Evolutionary conservation across 2,888 invertebrate species (phyloP).

Genomic region (Syritta pipiens): DNA sequence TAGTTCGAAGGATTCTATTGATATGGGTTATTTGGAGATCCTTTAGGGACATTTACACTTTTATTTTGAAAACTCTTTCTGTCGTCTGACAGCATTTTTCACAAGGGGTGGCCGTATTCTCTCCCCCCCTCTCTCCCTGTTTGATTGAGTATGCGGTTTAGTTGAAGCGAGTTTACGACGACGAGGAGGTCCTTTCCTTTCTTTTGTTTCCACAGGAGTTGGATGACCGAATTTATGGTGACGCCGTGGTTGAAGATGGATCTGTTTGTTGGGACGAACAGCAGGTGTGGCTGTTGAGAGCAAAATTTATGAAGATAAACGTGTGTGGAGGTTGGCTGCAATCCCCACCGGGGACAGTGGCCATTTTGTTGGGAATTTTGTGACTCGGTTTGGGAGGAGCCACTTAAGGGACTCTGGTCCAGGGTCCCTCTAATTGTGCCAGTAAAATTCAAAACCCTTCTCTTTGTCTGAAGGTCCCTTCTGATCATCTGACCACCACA

Average conservation of each 20-base stretch:
- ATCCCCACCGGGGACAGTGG: too few relatives aligned
- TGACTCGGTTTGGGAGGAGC: background rate
- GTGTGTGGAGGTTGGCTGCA: background rate
- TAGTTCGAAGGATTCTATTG: constrained; percentile 35
- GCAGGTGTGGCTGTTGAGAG: constrained; percentile 41
- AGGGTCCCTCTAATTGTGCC: too few relatives aligned
- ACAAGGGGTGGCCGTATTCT: too few relatives aligned
- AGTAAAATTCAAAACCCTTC: too few relatives aligned
- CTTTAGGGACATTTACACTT: constrained; percentile 4
- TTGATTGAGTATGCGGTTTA: too few relatives aligned
- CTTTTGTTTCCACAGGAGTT: background rate
- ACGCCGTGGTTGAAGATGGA: constrained; percentile 4
- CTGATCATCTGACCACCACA: too few relatives aligned
- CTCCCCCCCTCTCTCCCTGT: too few relatives aligned
- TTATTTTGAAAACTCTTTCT: constrained; percentile 31
- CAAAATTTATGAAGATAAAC: constrained; percentile 43
- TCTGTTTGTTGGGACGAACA: background rate
- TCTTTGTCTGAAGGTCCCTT: too few relatives aligned
- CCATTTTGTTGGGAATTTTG: background rate
- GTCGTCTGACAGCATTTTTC: constrained; percentile 12
- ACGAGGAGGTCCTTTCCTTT: too few relatives aligned
- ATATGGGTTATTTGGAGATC: constrained; percentile 6
- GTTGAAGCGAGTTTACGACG: too few relatives aligned
- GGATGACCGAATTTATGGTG: constrained; percentile 16
- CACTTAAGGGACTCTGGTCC: too few relatives aligned